Conservation (phyloP, 2,888 invertebrate species). For the Ennomos quercinarius region DNA sequence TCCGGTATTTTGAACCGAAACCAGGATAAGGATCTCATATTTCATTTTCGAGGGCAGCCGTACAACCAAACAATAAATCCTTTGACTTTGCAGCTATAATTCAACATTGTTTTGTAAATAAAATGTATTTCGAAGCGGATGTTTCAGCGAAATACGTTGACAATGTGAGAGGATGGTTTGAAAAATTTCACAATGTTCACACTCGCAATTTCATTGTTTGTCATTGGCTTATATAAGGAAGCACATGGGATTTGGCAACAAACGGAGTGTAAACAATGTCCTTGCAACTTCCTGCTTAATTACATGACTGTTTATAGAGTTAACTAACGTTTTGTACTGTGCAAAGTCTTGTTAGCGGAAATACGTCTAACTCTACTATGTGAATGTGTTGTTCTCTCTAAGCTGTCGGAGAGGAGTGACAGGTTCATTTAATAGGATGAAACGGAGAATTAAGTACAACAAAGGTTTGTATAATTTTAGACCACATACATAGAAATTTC, state of each 20-base stretch:
- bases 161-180: constrained; percentile 10
- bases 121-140: constrained; percentile 22
- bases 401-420: constrained; percentile 34
- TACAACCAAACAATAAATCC: constrained; percentile 43
- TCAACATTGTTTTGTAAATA: constrained; percentile 31
- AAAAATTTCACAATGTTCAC: constrained; percentile 34
- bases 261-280: constrained; percentile 51
- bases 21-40: constrained; percentile 40
- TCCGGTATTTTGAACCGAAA: constrained; percentile 37
- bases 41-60: constrained; percentile 36
- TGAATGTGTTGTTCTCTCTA: constrained; percentile 40
- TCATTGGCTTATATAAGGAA: constrained; percentile 46
- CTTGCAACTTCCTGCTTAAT: constrained; percentile 69
- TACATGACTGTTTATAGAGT: constrained; percentile 63
- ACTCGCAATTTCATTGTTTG: constrained; percentile 68
- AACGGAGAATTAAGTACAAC: constrained; percentile 28
- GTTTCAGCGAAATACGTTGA: constrained; percentile 12
- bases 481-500: no score
- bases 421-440: constrained; percentile 39
- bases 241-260: constrained; percentile 50
- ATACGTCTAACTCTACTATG: constrained; percentile 47
- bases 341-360: constrained; percentile 52
- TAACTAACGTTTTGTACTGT: constrained; percentile 55
- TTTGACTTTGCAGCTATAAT: constrained; percentile 32
- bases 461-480: constrained; percentile 15